These are phyloP conservation scores for Mechanitis messenoides DNA, from an alignment of 2,888 invertebrate genomes.

Conservation along the genomic window DNA sequence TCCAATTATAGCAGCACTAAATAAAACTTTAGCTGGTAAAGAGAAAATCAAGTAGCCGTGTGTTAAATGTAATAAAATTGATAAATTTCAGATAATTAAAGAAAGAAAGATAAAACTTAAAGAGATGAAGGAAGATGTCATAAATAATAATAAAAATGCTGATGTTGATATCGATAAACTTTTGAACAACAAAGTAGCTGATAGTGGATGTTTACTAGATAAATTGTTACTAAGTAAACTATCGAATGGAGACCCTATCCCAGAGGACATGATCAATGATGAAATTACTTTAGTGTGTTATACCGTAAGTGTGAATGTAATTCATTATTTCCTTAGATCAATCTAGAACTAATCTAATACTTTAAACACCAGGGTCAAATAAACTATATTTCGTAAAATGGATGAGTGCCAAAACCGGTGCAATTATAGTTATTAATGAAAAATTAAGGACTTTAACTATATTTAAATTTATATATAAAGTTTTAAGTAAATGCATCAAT, in stretches of 20 bases:
- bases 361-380: no score
- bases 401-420: no score
- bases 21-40: no score
- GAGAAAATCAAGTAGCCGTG: no score
- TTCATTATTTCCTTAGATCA: no score
- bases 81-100: conserved; percentile 32
- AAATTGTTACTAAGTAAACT: conserved; percentile 35
- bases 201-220: conserved; percentile 35
- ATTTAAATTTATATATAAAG: neutral
- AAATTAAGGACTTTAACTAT: neutral
- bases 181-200: conserved; percentile 30
- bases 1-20: no score
- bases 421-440: neutral
- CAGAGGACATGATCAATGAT: conserved; percentile 39
- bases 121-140: conserved; percentile 30
- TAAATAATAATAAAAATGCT: conserved; percentile 34
- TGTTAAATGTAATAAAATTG: neutral
- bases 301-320: conserved; percentile 32
- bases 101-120: conserved; percentile 33
- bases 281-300: conserved; percentile 39
- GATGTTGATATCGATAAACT: conserved; percentile 26
- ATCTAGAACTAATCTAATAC: no score
- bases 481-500: no score
- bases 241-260: conserved; percentile 33
- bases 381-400: no score